phyloP scores from a whole-genome alignment of 1,140 invertebrate genomes.

The Hydropsyche tenuis region DNA sequence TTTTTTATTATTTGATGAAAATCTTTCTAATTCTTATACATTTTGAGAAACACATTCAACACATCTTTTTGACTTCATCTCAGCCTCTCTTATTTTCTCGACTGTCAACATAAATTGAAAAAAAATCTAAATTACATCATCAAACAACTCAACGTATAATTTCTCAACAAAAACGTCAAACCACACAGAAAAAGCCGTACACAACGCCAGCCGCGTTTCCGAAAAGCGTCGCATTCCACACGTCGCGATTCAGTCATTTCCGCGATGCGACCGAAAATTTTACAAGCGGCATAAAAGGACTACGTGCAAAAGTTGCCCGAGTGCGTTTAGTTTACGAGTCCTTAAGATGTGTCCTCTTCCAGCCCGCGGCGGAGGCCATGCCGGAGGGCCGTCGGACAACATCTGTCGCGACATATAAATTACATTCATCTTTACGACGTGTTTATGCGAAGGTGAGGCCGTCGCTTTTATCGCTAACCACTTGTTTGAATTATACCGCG shows the following conservation, averaged over 20 bases:
- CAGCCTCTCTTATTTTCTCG: too few relatives aligned
- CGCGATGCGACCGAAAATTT: constrained; percentile 5
- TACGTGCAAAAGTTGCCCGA: constrained; percentile 19
- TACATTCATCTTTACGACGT: constrained; percentile 29
- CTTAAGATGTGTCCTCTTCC: constrained; percentile 14
- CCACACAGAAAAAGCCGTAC: too few relatives aligned
- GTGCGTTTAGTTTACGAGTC: constrained; percentile 20
- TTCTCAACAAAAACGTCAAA: too few relatives aligned
- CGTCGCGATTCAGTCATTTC: neutral
- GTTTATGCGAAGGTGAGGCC: constrained; percentile 26
- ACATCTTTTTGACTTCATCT: too few relatives aligned
- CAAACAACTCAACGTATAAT: too few relatives aligned
- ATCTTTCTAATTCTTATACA: too few relatives aligned
- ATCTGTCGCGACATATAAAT: constrained; percentile 29
- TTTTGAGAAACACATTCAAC: too few relatives aligned
- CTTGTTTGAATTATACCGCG: constrained; percentile 26
- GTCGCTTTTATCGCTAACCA: constrained; percentile 15
- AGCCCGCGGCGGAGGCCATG: neutral
- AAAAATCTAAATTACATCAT: too few relatives aligned
- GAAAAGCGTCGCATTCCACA: too few relatives aligned
- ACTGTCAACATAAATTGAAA: too few relatives aligned
- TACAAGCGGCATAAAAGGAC: constrained; percentile 11
- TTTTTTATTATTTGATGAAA: too few relatives aligned
- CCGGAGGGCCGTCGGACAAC: neutral
- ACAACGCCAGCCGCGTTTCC: too few relatives aligned